Conservation (phyloP, 2,888 invertebrate species). For the Notodonta ziczac region DNA sequence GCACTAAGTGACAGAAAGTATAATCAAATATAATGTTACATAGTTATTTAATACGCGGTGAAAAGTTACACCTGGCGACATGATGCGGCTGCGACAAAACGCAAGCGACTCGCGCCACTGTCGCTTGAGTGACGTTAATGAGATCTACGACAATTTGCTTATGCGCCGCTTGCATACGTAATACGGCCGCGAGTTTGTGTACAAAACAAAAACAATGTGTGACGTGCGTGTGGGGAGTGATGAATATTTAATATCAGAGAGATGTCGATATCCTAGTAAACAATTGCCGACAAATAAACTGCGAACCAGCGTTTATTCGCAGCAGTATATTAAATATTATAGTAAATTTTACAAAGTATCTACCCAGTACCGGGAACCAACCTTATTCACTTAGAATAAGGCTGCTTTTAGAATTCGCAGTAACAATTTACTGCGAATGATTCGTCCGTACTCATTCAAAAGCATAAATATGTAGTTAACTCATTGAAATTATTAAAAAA, state of each 20-base stretch:
- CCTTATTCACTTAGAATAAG: too few species aligned
- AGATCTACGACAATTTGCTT: slow-evolving; percentile 67
- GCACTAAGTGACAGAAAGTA: slow-evolving; percentile 37
- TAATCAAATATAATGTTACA: slow-evolving; percentile 47
- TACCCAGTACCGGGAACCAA: too few species aligned
- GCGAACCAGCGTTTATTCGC: too few species aligned
- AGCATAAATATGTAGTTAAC: too few species aligned
- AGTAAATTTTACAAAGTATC: too few species aligned
- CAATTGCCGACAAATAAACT: too few species aligned
- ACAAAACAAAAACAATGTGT: background rate
- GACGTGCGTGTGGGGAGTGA: too few species aligned
- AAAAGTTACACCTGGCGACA: slow-evolving; percentile 45
- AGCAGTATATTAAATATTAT: too few species aligned
- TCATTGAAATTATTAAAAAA: too few species aligned
- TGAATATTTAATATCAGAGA: background rate
- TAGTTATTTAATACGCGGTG: slow-evolving; percentile 39
- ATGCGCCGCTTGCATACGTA: slow-evolving; percentile 55
- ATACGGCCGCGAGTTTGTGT: slow-evolving; percentile 21
- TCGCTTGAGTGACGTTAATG: slow-evolving; percentile 53
- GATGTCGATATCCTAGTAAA: background rate
- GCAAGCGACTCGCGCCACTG: slow-evolving; percentile 27
- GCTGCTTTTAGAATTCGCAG: too few species aligned
- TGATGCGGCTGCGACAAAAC: slow-evolving; percentile 1
- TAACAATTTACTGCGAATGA: too few species aligned
- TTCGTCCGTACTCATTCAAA: too few species aligned